Percentiles rank a stretch among this genome's conserved stretches.
Conservation (phyloP, 2,888 invertebrate species). For the Spodoptera picta region DNA sequence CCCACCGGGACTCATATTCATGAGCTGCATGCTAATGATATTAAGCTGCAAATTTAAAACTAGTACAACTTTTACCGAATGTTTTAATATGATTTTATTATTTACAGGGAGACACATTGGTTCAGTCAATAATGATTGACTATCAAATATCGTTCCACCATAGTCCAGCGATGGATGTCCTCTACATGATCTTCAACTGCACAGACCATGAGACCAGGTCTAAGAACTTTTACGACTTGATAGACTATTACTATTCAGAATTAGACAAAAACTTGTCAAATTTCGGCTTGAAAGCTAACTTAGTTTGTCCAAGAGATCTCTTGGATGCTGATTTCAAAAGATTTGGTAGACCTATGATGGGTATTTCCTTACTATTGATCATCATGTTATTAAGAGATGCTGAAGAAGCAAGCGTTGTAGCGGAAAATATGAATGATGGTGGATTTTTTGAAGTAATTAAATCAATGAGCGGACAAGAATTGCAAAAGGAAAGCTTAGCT, state of each 20-base stretch:
- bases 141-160: constrained; percentile 60
- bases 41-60: too few species aligned
- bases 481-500: constrained; percentile 32
- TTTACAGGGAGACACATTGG: constrained; percentile 57
- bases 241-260: constrained; percentile 60
- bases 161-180: constrained; percentile 62
- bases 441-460: constrained; percentile 16
- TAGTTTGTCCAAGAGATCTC: constrained; percentile 55
- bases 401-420: constrained; percentile 49
- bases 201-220: constrained; percentile 60
- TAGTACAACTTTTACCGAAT: too few species aligned
- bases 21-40: too few species aligned
- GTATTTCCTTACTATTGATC: constrained; percentile 37
- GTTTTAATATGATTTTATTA: not conserved
- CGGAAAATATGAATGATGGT: constrained; percentile 30
- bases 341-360: constrained; percentile 54
- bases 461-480: not conserved
- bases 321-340: constrained; percentile 59
- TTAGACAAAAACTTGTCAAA: constrained; percentile 55
- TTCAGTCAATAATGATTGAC: constrained; percentile 65
- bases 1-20: too few species aligned
- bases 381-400: constrained; percentile 50
- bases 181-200: constrained; percentile 62
- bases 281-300: constrained; percentile 52
- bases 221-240: constrained; percentile 60